These are phyloP conservation scores for Amphiura filiformis DNA, from an alignment of 35 echinoderm and acorn worm species.

Conservation along the genomic window DNA sequence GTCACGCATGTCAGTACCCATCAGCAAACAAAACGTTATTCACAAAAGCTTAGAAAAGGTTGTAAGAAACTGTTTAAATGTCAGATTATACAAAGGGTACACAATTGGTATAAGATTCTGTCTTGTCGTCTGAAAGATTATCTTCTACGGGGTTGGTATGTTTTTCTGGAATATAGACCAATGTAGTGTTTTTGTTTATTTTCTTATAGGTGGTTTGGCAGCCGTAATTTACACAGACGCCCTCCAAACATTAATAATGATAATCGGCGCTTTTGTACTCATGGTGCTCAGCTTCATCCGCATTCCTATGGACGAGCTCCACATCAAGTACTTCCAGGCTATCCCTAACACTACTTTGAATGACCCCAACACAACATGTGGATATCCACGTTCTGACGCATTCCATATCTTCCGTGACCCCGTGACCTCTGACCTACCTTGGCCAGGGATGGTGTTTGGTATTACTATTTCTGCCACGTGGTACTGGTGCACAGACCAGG, in stretches of 20 bases:
- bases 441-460: slow-evolving; percentile 62
- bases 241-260: slow-evolving; percentile 67
- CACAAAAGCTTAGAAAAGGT: no score
- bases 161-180: no score
- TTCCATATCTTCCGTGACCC: slow-evolving; percentile 47
- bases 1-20: no score
- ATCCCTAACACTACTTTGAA: slow-evolving; percentile 48
- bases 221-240: slow-evolving; percentile 90
- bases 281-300: slow-evolving; percentile 60
- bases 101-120: no score
- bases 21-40: no score
- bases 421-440: slow-evolving; percentile 17
- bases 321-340: slow-evolving; percentile 25
- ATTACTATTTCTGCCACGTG: slow-evolving; percentile 56
- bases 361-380: slow-evolving; percentile 39
- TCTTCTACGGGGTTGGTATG: no score
- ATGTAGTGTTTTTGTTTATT: not conserved
- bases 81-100: no score
- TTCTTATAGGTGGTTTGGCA: slow-evolving; percentile 61
- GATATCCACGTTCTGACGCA: slow-evolving; percentile 19
- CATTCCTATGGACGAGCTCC: slow-evolving; percentile 29
- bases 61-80: no score
- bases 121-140: no score
- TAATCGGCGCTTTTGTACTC: slow-evolving; percentile 63
- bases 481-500: slow-evolving; percentile 84